Base-by-base conservation (phyloP, 2,888 invertebrate genomes). In the Parnassius glacialis region DNA sequence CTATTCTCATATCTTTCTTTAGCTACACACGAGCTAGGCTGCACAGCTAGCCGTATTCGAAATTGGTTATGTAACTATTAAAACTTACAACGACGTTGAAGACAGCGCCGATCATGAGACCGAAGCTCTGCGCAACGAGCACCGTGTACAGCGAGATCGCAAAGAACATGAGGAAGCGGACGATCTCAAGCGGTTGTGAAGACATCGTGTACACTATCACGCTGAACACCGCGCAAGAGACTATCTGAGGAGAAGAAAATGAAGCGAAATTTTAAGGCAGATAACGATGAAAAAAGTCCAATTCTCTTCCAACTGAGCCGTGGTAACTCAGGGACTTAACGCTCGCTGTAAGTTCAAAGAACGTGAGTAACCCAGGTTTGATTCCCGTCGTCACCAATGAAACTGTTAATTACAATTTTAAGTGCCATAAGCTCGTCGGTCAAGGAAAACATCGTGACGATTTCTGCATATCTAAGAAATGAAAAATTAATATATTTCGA, bases 51-150 rank as follows among this genome's bases (percentile, higher is more conserved):
- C 34, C 5, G 34, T 45, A n/a, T 45, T 45, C 9, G 2, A 11
- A n/a, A 45, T 45, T n/a, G 12, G 11, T 45, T 45, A 45, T n/a
- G n/a, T 2, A 45, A 11, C 0, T n/a, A 5, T n/a, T 45, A 5
- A 42, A 13, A 93, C 95, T 94, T 81, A 96, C 97, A 68, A 96
- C 95, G 65, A 97, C 96, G 78, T 94, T 93, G 70, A 96, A 97
- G 69, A 95, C 95, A 9, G 98, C 97, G 9, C 98, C 98, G 71
- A 99, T 95, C 92, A 97, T 95, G 1, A 98, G 93, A 0, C 98
- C 98, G 69, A 98, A 94, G 77, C 97, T 97, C 88, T 98, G 98
- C 1, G 98, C 97, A 2, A 98, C 97, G 61, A 98, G 94, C 16
- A 96, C 96, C 0, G 96, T 95, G 70, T 97, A 93, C 56, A 97